Evolutionary conservation across 2,888 invertebrate species (phyloP), one percentile per base, ranked within the genome.

Genomic region (Drosophila aldrichi): DNA sequence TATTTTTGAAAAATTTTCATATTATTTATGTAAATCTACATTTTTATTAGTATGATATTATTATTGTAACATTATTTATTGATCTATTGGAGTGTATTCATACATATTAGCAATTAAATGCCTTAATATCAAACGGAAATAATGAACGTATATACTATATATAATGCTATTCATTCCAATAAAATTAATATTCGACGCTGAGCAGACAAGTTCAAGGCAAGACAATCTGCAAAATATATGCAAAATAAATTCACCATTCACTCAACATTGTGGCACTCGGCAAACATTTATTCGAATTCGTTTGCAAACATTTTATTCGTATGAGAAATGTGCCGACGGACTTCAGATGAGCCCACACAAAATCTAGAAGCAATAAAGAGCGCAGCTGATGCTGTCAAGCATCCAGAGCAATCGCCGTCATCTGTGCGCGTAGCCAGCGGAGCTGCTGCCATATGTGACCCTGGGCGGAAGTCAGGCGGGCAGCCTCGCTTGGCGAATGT

Each of bases 391-490:
- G 55, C 56, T 51, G n/a, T 49, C 29, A 49, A 38, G 44, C 58
- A 59, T 20, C 18, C 32, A 18, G 36, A 66, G 44, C 29, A 43
- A 48, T 40, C 32, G 22, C 40, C 66, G 59, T 25, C 58, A 38
- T 59, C 48, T 49, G 56, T 16, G 43, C 14, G 34, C 40, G 41
- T 49, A 36, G 40, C 34, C 59, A 29, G 46, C 59, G 71, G 61
- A 25, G 62, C 59, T 22, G 46, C 20, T 52, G 55, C 60, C 77
- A 77, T 40, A 60, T 79, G 71, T 55, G 41, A 46, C 44, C 44
- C 63, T 36, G 57, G 58, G 67, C 86, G 82, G 86, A 85, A 83
- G 82, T 79, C 62, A 71, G 58, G n/a, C 54, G 65, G 58, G 22
- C 55, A 66, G 63, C 66, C 58, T 34, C 52, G 65, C 52, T 46